Conservation (phyloP, 2,797 vertebrate genomes). For the Pangasius sanitwongsei region DNA sequence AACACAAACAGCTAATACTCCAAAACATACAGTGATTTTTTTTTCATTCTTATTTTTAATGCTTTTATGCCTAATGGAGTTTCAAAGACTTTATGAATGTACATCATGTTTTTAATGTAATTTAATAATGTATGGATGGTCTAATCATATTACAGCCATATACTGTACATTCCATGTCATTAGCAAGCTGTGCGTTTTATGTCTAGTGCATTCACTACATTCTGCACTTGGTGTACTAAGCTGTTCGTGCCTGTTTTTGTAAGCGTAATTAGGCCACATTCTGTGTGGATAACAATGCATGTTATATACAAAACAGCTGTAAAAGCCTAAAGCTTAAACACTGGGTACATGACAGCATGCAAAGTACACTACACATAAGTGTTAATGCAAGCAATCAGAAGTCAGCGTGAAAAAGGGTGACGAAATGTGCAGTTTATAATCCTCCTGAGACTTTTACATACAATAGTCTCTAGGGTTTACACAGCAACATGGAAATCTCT, state of each 20-base stretch:
- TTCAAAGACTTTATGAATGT: neutral
- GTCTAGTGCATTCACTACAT: neutral
- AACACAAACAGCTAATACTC: neutral
- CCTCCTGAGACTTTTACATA: neutral
- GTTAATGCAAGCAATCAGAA: neutral
- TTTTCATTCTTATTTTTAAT: too few species aligned
- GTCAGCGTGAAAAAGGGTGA: neutral
- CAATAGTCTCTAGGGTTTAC: neutral
- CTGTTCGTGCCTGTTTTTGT: neutral
- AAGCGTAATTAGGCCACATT: neutral
- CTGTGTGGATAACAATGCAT: neutral
- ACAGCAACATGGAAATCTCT: neutral
- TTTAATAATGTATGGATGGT: neutral
- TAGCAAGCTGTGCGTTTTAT: neutral
- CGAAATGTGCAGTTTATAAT: neutral
- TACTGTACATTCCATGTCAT: neutral
- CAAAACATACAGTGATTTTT: too few species aligned
- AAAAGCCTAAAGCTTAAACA: neutral
- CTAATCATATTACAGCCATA: neutral
- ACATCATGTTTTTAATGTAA: neutral
- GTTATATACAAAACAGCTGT: neutral
- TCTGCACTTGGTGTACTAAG: neutral
- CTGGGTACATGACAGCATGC: neutral
- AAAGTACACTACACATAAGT: neutral
- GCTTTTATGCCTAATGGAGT: neutral